phyloP scores from a whole-genome alignment of 2,113 vertebrate species.

The Tragelaphus strepsiceros region DNA sequence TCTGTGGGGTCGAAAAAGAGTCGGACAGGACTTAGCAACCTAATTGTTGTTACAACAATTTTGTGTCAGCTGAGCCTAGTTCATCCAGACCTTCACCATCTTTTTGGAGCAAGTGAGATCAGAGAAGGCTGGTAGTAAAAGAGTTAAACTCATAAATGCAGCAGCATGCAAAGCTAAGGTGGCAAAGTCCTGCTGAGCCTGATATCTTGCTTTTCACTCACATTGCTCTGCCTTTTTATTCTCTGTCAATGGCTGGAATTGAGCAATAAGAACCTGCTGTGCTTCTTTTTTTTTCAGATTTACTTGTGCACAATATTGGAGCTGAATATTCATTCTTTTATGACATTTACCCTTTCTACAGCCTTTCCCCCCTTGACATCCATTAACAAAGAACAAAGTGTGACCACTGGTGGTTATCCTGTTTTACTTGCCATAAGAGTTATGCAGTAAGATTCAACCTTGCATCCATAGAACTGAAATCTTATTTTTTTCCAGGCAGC shows the following conservation, averaged over 20 bases:
- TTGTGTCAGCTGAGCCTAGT: background rate
- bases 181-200: background rate
- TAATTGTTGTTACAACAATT: background rate
- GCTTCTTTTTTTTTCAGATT: background rate
- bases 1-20: background rate
- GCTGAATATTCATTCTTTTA: background rate
- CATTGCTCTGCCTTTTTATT: background rate
- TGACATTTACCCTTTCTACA: background rate
- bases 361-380: background rate
- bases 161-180: background rate
- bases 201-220: background rate
- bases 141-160: background rate
- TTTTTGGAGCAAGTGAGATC: background rate
- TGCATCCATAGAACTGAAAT: background rate
- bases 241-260: background rate
- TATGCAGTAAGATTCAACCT: background rate
- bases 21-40: background rate
- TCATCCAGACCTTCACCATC: background rate
- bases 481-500: background rate
- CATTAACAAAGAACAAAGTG: background rate
- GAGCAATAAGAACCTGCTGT: background rate
- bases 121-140: background rate
- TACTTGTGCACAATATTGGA: background rate
- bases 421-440: background rate
- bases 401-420: background rate